Conservation (phyloP, 2,113 vertebrate genomes). For the zebrafish (Danio rerio) region DNA sequence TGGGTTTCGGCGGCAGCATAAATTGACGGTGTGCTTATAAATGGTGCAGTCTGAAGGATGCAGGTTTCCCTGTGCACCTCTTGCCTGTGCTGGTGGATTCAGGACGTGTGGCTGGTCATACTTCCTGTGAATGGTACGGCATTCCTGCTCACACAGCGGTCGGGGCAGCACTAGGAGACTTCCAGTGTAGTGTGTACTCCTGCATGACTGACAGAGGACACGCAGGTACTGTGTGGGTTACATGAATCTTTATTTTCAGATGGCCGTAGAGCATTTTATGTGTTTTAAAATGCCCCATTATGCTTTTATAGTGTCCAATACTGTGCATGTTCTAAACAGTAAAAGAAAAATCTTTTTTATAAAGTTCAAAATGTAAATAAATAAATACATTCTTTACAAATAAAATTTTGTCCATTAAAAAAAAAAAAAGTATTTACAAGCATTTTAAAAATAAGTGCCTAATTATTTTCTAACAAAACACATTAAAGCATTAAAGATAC, state of each 20-base stretch:
- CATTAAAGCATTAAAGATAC: no score
- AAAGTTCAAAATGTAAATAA: no score
- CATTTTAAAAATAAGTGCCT: no score
- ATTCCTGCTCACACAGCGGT: conserved; percentile 84
- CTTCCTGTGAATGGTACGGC: conserved; percentile 80
- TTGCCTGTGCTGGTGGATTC: conserved; percentile 84
- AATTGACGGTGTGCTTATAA: conserved; percentile 59
- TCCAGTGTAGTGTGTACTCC: conserved; percentile 94
- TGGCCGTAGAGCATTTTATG: neutral
- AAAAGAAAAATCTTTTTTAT: no score
- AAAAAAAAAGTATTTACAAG: no score
- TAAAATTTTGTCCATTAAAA: no score
- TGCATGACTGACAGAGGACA: conserved; percentile 84
- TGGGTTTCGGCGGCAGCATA: neutral
- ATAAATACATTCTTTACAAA: no score
- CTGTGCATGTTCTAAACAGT: no score
- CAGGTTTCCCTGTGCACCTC: conserved; percentile 84
- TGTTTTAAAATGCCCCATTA: neutral
- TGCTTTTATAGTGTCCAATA: no score
- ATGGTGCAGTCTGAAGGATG: conserved; percentile 77
- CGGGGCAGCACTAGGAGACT: conserved; percentile 91
- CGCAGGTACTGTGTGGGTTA: conserved; percentile 79
- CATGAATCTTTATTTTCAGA: neutral
- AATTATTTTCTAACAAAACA: no score
- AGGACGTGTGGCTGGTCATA: conserved; percentile 82